These are phyloP conservation scores for Phymatocera aterrima DNA, from an alignment of 2,888 invertebrate species.

Conservation along the genomic window DNA sequence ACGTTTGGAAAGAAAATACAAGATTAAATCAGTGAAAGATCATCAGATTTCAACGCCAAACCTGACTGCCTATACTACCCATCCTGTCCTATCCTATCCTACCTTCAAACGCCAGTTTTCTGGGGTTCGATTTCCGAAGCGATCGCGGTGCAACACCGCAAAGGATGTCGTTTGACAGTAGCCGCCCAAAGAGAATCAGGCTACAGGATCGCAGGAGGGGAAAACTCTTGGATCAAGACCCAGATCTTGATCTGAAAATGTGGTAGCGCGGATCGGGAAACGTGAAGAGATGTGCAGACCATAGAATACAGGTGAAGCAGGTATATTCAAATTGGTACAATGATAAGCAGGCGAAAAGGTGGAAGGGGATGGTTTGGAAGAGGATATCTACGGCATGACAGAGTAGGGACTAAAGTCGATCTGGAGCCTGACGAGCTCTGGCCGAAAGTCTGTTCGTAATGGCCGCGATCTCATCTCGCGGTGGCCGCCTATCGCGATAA, in stretches of 20 bases:
- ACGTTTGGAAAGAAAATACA: conserved; percentile 46
- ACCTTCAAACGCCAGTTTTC: background rate
- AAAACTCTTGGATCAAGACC: background rate
- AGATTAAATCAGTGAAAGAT: conserved; percentile 20
- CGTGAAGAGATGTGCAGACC: background rate
- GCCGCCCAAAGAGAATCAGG: background rate
- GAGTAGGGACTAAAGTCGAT: conserved; percentile 33
- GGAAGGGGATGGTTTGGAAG: background rate
- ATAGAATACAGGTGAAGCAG: background rate
- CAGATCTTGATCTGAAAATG: background rate
- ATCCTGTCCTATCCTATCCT: background rate
- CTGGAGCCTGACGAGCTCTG: conserved; percentile 40
- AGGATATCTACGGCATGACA: conserved; percentile 18
- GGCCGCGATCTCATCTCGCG: conserved; percentile 48
- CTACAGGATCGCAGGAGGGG: background rate
- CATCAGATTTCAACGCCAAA: background rate
- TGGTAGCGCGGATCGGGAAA: background rate
- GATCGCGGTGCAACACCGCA: conserved; percentile 8
- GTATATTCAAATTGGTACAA: background rate
- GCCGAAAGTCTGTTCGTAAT: conserved; percentile 32
- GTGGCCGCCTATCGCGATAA: conserved; percentile 65
- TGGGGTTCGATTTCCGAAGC: conserved; percentile 28
- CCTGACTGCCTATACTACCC: background rate
- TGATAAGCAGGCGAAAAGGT: background rate
- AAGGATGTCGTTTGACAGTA: conserved; percentile 1